Base-by-base conservation (phyloP, 2,113 vertebrate species). In the Chinchilla lanigera region DNA sequence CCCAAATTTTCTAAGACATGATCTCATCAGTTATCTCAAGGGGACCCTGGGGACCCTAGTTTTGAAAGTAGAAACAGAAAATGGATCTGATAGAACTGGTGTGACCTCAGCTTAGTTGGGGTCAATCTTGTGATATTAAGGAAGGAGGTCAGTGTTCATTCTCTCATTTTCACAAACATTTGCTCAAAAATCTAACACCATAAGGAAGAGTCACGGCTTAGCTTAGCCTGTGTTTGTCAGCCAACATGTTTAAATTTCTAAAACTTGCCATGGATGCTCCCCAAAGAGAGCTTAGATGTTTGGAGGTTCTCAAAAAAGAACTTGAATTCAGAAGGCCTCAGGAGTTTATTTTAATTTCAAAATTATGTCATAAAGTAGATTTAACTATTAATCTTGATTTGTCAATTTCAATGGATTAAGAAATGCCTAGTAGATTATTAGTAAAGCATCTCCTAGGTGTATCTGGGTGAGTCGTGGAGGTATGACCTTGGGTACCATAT, bases 301-400 rank as follows among this genome's bases (percentile, higher is more conserved):
- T 14, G 26, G n/a, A 41, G n/a, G 22, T 10, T 35, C 13, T 38
- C 71, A 41, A 92, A 41, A 63, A 52, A 78, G 47, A 24, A 3
- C 9, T 3, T 86, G 28, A 80, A 38, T 30, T n/a, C n/a, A 35
- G 75, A 89, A 82, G 38, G 52, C 13, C 54, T 87, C 24, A 28
- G 47, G 35, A 60, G 52, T 84, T 94, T 93, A 86, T 60, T 89
- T 89, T 26, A 85, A 89, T 75, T 92, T 80, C 90, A 82, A 33
- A 69, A 50, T 60, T 78, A 33, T 61, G 1, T 47, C 85, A 41
- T 4, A 89, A 56, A 80, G 67, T 22, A 71, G n/a, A 38, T 71
- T 71, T 41, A 8, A 41, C 9, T 71, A n/a, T 71, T 71, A 71
- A 71, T 41, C 20, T 11, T 24, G 69, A 41, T 38, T 24, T 71